Percentiles rank a stretch among this genome's conserved stretches.
phyloP scores from a whole-genome alignment of 1,140 invertebrate genomes.

The Tetragonula clypearis region DNA sequence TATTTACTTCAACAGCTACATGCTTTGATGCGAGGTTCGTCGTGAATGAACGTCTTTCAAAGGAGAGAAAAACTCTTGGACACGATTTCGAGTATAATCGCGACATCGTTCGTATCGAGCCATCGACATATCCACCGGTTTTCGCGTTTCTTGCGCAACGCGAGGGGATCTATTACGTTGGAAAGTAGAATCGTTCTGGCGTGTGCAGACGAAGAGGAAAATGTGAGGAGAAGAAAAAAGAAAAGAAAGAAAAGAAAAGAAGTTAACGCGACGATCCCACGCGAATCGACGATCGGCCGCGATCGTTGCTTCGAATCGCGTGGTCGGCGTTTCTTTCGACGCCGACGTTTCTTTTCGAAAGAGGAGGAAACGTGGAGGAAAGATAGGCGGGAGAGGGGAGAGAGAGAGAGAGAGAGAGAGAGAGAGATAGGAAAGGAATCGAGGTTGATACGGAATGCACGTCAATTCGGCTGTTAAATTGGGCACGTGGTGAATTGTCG shows the following conservation, averaged over 20 bases:
- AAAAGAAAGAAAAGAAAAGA: background rate
- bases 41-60: too few species aligned
- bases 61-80: too few species aligned
- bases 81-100: background rate
- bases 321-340: background rate
- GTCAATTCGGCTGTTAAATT: background rate
- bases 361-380: background rate
- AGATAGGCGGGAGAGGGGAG: too few species aligned
- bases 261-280: background rate
- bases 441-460: background rate
- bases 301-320: background rate
- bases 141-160: conserved; percentile 21
- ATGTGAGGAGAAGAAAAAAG: too few species aligned
- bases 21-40: too few species aligned
- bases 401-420: background rate
- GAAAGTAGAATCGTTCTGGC: conserved; percentile 31
- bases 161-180: conserved; percentile 26
- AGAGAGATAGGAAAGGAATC: background rate
- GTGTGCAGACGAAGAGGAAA: background rate
- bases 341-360: background rate
- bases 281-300: too few species aligned
- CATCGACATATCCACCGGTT: conserved; percentile 1
- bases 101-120: conserved; percentile 6
- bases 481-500: background rate
- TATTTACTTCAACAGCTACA: too few species aligned